phyloP scores from a whole-genome alignment of 1,140 invertebrate genomes.

The Hyposmocoma kahamanoa region DNA sequence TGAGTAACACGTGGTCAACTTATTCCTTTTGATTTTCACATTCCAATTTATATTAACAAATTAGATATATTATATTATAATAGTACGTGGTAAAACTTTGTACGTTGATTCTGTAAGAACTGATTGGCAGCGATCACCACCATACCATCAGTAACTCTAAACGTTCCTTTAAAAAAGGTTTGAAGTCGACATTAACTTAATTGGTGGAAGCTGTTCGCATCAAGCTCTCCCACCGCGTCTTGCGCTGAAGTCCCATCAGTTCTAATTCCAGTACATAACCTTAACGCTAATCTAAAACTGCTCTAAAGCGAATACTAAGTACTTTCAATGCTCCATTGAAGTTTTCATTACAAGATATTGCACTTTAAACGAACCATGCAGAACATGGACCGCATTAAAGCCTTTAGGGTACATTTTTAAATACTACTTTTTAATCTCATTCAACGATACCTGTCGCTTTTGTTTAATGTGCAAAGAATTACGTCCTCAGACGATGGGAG shows the following conservation, averaged over 20 bases:
- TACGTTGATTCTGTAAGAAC: too few species aligned
- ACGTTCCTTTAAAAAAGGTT: conserved; percentile 36
- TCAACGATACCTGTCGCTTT: conserved; percentile 56
- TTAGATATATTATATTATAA: too few species aligned
- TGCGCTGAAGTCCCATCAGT: too few species aligned
- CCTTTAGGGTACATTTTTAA: conserved; percentile 41
- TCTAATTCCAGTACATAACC: too few species aligned
- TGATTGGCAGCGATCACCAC: too few species aligned
- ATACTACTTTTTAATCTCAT: conserved; percentile 57
- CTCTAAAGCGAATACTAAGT: neutral
- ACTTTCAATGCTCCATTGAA: conserved; percentile 43
- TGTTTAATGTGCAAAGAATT: conserved; percentile 62
- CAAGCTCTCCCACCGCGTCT: too few species aligned
- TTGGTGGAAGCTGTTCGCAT: conserved; percentile 45
- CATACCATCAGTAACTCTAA: conserved; percentile 41
- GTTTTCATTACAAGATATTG: conserved; percentile 49
- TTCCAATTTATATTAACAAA: too few species aligned
- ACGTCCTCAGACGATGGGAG: conserved; percentile 41
- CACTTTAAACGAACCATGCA: conserved; percentile 52
- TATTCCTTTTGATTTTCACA: too few species aligned
- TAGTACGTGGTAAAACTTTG: too few species aligned
- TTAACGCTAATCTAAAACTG: neutral
- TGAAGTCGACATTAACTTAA: conserved; percentile 49
- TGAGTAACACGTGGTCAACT: too few species aligned
- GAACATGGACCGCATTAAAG: conserved; percentile 28